Conservation (phyloP, 1,140 invertebrate genomes). For the Dinoponera quadriceps region DNA sequence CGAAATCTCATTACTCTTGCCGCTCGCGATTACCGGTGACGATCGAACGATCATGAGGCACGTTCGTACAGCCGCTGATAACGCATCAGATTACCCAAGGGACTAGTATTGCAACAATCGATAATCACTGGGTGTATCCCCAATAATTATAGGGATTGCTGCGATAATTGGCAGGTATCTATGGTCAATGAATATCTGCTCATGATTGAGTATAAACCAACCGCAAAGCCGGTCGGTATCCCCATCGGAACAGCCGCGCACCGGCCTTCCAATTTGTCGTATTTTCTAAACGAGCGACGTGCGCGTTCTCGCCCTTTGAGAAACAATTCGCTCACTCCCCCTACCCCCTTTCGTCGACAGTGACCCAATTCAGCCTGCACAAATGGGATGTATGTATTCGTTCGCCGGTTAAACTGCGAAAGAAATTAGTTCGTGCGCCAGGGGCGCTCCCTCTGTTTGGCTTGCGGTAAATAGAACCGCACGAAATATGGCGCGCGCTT, state of each 20-base stretch:
- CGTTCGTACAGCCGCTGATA: slow-evolving; percentile 17
- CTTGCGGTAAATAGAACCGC: too few species aligned
- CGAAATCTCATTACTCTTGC: background rate
- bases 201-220: slow-evolving; percentile 14
- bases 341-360: background rate
- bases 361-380: slow-evolving; percentile 16
- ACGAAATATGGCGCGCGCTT: too few species aligned
- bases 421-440: slow-evolving; percentile 46
- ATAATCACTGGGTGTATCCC: slow-evolving; percentile 38
- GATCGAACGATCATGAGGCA: background rate
- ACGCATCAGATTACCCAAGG: slow-evolving; percentile 46
- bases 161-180: slow-evolving; percentile 48
- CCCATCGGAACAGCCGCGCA: background rate
- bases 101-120: slow-evolving; percentile 35
- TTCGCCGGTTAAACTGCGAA: slow-evolving; percentile 37
- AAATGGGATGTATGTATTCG: slow-evolving; percentile 6
- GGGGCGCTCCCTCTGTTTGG: too few species aligned
- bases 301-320: background rate
- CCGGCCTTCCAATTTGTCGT: background rate
- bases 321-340: too few species aligned
- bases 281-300: background rate
- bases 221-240: background rate
- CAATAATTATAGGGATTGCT: slow-evolving; percentile 49
- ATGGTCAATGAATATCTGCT: slow-evolving; percentile 25
- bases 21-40: background rate